Conservation (phyloP, 2,888 invertebrate genomes). For the Phrixothrix hirtus region DNA sequence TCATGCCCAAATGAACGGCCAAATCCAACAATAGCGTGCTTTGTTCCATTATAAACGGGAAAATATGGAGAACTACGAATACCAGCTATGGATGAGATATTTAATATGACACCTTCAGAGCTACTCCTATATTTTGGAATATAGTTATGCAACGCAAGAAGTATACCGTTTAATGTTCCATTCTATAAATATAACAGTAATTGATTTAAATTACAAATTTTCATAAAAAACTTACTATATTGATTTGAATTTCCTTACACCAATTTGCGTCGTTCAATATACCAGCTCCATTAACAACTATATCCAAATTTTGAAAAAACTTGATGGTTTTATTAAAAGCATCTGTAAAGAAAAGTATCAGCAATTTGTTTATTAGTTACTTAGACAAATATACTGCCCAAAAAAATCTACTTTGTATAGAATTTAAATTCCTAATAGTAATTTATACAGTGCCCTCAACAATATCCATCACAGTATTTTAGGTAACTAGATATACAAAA, state of each 20-base stretch:
- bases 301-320: conserved; percentile 20
- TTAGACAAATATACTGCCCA: too few species aligned
- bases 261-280: conserved; percentile 27
- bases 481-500: too few species aligned
- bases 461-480: too few species aligned
- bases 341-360: not conserved
- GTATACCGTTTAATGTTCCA: not conserved
- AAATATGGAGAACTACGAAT: conserved; percentile 59
- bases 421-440: too few species aligned
- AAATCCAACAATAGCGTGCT: conserved; percentile 60
- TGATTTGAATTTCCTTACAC: conserved; percentile 33
- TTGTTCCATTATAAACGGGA: conserved; percentile 64
- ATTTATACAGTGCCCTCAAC: too few species aligned
- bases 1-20: too few species aligned
- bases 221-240: conserved; percentile 23
- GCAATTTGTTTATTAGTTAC: not conserved
- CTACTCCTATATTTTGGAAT: not conserved
- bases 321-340: conserved; percentile 4
- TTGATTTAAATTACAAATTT: not conserved
- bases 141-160: conserved; percentile 1
- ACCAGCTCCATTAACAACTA: conserved; percentile 36
- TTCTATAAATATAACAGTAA: not conserved
- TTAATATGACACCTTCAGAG: conserved; percentile 55
- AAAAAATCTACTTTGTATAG: not conserved
- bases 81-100: conserved; percentile 66